Percentiles rank a stretch among this genome's conserved stretches.
phyloP scores from a whole-genome alignment of 2,888 invertebrate genomes.

The Macrosoma leucophasiata region DNA sequence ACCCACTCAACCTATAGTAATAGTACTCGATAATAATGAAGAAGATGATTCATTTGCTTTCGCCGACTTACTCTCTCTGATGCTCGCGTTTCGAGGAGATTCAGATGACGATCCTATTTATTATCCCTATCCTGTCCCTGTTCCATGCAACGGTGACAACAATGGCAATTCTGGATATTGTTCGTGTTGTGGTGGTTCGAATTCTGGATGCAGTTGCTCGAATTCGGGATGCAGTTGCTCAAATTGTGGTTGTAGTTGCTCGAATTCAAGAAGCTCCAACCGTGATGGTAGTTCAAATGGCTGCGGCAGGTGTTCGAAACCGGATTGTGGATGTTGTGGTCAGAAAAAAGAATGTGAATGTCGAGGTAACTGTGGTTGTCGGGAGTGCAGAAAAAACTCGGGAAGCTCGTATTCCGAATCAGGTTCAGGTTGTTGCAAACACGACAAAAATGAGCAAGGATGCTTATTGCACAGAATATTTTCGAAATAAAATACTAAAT shows the following conservation, averaged over 20 bases:
- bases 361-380: no score
- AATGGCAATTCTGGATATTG: conserved; percentile 11
- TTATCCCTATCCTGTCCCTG: conserved; percentile 17
- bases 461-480: no score
- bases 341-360: no score
- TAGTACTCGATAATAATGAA: conserved; percentile 15
- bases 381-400: no score
- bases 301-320: no score
- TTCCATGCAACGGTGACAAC: conserved; percentile 1
- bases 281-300: no score
- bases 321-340: no score
- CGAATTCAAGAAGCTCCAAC: no score
- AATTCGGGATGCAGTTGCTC: conserved; percentile 12
- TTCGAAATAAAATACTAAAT: no score
- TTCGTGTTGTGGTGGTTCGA: conserved; percentile 8
- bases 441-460: no score
- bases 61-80: conserved; percentile 12
- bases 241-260: conserved; percentile 12
- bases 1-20: conserved; percentile 16
- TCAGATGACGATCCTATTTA: conserved; percentile 16
- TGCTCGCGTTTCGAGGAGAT: conserved; percentile 9
- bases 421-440: no score
- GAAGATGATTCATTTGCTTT: conserved; percentile 9
- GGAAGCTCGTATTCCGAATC: no score
- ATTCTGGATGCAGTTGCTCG: conserved; percentile 13